phyloP scores from a whole-genome alignment of 2,797 vertebrate genomes.

The Sebastolobus alascanus region DNA sequence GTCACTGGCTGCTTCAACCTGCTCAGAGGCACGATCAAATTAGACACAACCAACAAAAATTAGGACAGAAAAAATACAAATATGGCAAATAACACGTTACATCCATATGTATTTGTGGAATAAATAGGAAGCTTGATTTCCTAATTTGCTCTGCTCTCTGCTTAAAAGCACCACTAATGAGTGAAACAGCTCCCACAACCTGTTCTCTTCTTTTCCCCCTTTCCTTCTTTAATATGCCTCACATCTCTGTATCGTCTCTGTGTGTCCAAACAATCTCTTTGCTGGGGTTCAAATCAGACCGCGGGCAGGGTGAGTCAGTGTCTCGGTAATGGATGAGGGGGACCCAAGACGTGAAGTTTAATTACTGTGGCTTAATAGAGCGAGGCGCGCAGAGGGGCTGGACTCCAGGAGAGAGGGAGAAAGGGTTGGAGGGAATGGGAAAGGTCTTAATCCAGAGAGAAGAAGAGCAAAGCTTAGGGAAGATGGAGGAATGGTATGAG shows the following conservation, averaged over 20 bases:
- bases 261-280: constrained; percentile 19
- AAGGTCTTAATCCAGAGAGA: constrained; percentile 39
- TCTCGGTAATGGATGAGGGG: constrained; percentile 55
- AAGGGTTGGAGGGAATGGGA: background rate
- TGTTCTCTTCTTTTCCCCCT: background rate
- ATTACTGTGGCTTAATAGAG: constrained; percentile 67
- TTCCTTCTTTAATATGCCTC: constrained; percentile 25
- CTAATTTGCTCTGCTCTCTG: background rate
- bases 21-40: background rate
- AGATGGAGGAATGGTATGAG: constrained; percentile 6
- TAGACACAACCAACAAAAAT: background rate
- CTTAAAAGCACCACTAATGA: background rate
- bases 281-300: constrained; percentile 26
- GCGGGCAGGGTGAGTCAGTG: constrained; percentile 48
- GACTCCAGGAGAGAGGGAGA: constrained; percentile 25
- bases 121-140: background rate
- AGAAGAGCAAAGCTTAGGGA: constrained; percentile 5
- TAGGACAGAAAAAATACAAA: background rate
- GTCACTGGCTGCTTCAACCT: constrained; percentile 2
- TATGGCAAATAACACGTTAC: background rate
- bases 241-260: constrained; percentile 32
- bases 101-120: background rate
- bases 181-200: background rate
- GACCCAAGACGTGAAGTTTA: constrained; percentile 60
- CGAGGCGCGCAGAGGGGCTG: constrained; percentile 5